phyloP scores from a whole-genome alignment of 64 coral and sea anemone genomes.

The Cladopsammia gracilis region DNA sequence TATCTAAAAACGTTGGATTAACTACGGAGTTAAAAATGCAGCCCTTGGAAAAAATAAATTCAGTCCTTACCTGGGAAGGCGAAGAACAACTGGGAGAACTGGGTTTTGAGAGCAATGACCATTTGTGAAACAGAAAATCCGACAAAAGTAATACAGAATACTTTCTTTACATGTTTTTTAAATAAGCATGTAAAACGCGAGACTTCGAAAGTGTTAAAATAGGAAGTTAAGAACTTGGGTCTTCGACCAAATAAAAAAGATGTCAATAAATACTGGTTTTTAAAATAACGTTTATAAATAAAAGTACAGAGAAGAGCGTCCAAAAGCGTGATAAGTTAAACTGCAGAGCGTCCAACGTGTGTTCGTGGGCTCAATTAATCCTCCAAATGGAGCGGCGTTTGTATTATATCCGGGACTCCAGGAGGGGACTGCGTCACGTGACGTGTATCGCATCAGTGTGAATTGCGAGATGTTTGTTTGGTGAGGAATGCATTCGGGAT shows the following conservation, averaged over 20 bases:
- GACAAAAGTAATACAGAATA: neutral
- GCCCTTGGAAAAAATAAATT: neutral
- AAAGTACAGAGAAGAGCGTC: neutral
- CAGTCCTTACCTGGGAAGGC: neutral
- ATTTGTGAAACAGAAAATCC: too few relatives aligned
- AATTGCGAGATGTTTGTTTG: neutral
- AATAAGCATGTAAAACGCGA: neutral
- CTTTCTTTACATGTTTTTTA: neutral
- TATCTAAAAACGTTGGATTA: neutral
- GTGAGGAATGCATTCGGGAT: neutral
- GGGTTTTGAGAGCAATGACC: neutral
- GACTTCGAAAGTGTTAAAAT: neutral
- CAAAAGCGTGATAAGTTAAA: neutral
- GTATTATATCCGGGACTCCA: neutral
- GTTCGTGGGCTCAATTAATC: neutral
- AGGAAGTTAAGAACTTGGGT: neutral
- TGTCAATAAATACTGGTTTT: conserved; percentile 17
- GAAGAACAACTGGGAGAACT: neutral
- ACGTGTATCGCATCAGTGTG: neutral
- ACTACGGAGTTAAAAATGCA: neutral
- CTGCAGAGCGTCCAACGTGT: neutral
- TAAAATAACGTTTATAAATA: conserved; percentile 38
- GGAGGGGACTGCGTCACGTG: neutral
- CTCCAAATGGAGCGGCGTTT: too few relatives aligned
- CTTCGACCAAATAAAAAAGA: neutral